Percentiles rank a stretch among this genome's conserved stretches.
Conservation (phyloP, 2,888 invertebrate genomes). For the Chydorus sphaericus region DNA sequence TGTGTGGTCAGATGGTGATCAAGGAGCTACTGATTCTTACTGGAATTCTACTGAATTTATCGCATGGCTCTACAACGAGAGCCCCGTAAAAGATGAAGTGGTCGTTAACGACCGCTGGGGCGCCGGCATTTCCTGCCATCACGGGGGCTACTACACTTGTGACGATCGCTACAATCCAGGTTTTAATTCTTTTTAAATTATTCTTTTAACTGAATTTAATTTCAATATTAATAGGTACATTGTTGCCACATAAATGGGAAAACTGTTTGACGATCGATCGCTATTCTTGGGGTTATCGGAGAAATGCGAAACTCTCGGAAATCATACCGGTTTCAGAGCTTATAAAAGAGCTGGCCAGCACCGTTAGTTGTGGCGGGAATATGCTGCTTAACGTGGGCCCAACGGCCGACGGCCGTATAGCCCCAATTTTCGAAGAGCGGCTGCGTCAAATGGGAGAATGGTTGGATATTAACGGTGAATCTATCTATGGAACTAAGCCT, state of each 20-base stretch:
- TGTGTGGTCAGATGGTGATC: constrained; percentile 93
- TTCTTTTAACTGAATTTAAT: too few relatives aligned
- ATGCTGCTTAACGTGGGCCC: constrained; percentile 74
- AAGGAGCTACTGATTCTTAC: too few relatives aligned
- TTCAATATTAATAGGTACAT: constrained; percentile 36
- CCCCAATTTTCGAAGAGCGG: constrained; percentile 73
- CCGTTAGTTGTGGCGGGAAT: constrained; percentile 78
- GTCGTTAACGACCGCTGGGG: constrained; percentile 96
- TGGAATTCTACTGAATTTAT: constrained; percentile 74
- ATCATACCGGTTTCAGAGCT: constrained; percentile 52
- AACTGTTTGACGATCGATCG: constrained; percentile 84
- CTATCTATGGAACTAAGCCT: constrained; percentile 61
- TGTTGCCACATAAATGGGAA: constrained; percentile 79
- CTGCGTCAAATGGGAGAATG: constrained; percentile 60
- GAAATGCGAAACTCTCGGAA: constrained; percentile 50
- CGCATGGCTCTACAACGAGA: constrained; percentile 86
- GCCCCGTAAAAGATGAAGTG: constrained; percentile 71
- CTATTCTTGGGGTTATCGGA: constrained; percentile 70
- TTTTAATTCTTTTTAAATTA: too few relatives aligned
- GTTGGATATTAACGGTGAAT: constrained; percentile 71
- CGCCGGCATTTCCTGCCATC: constrained; percentile 53
- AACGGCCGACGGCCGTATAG: constrained; percentile 71
- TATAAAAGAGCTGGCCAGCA: constrained; percentile 51
- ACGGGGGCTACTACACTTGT: constrained; percentile 81
- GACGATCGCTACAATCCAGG: constrained; percentile 69